Evolutionary conservation across 2,113 vertebrate species (phyloP), one percentile per base, ranked within the genome.

Genomic region (Barbus barbus): DNA sequence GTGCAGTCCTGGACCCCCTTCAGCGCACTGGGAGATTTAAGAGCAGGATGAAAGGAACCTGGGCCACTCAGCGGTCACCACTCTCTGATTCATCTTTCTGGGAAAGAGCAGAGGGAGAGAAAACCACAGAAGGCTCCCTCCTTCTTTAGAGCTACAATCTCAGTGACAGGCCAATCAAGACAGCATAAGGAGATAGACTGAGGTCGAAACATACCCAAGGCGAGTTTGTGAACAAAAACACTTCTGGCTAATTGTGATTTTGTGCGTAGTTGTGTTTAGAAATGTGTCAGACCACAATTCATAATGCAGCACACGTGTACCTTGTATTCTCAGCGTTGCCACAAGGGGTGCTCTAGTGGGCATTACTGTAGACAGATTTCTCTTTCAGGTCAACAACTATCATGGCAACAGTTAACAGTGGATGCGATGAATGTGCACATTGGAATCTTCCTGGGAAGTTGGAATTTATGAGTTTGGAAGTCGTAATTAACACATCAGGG

Each of bases 1-100:
- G 44, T 87, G 83, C 53, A 61, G 76, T 83, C 60, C 24, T 71
- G 60, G 24, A 53, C 36, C 78, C 86, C 81, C 83, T 78, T 86
- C 63, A 61, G 77, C 9, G 61, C 67, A 81, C 71, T 83, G 78
- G 84, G 87, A 88, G 86, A 89, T 84, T 87, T 77, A 63, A 86
- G 91, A 87, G 81, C 71, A 36, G 78, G 89, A 92, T 88, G 86
- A 91, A 91, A 91, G 89, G 83, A 83, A 86, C 85, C 83, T 77
- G 82, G 89, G 84, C 87, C 90, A 79, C 74, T 89, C 84, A 89
- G 91, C 83, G 90, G 91, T 93, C 90, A 85, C 60, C 83, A 81
- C 78, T 71, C 65, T 89, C 88, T 92, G 91, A 93, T 92, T 93
- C 93, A 91, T 89, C 88, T 86, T 92, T 92, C 91, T 93, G 90